These are phyloP conservation scores for Stichopus horrens DNA, from an alignment of 53 echinoderm and acorn worm genomes.

Conservation along the genomic window DNA sequence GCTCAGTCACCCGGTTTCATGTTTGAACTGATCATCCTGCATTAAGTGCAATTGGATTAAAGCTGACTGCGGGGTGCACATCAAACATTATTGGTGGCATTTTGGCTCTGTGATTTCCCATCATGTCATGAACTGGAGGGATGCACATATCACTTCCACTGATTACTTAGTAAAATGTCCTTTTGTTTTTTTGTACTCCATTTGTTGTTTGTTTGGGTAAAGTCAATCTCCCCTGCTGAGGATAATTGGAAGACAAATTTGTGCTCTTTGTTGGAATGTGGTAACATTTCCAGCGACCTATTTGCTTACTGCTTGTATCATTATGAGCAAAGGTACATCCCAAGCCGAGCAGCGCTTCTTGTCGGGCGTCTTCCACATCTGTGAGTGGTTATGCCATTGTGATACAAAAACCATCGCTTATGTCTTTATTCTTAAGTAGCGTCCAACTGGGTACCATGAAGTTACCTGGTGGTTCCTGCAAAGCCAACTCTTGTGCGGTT, in stretches of 20 bases:
- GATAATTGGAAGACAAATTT: conserved; percentile 9
- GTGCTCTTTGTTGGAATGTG: conserved; percentile 1
- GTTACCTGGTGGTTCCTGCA: too few species aligned
- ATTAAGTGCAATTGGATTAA: conserved; percentile 15
- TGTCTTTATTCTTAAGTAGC: not conserved
- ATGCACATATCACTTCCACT: not conserved
- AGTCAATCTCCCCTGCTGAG: conserved; percentile 10
- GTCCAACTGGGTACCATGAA: too few species aligned
- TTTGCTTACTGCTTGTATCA: not conserved
- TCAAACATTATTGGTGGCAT: conserved; percentile 29
- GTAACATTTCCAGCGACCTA: not conserved
- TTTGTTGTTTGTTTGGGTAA: conserved; percentile 25
- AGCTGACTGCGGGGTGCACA: not conserved
- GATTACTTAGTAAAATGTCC: not conserved
- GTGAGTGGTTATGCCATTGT: not conserved
- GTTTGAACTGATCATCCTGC: not conserved
- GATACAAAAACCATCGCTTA: not conserved
- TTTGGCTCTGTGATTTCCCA: not conserved
- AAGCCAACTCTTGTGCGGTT: too few species aligned
- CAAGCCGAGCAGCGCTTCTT: too few species aligned
- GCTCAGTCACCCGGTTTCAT: too few species aligned
- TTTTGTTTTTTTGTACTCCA: not conserved
- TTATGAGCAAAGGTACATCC: too few species aligned
- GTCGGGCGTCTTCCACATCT: not conserved
- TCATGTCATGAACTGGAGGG: not conserved